Evolutionary conservation across 2,888 invertebrate genomes (phyloP).

Genomic region (Parnassius mnemosyne): DNA sequence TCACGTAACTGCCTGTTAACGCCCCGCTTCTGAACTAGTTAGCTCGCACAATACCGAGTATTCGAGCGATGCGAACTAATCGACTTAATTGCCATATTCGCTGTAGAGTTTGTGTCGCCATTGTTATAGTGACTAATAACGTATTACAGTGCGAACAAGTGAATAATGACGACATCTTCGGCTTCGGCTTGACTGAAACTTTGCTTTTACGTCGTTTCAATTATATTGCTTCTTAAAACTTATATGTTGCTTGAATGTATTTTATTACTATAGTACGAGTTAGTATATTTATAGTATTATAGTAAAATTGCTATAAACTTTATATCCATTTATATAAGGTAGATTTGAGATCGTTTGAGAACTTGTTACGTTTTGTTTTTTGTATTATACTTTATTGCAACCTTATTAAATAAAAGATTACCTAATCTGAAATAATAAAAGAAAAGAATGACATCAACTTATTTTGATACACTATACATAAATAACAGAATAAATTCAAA

Average conservation of each 20-base stretch:
- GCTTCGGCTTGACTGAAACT: neutral
- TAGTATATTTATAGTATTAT: too few species aligned
- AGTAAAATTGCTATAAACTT: too few species aligned
- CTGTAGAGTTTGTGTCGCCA: conserved; percentile 7
- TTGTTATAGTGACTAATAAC: conserved; percentile 1
- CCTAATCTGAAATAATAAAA: too few species aligned
- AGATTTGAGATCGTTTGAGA: too few species aligned
- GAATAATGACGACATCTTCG: conserved; percentile 8
- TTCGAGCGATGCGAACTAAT: conserved; percentile 24
- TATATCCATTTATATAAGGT: too few species aligned
- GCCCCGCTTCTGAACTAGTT: neutral
- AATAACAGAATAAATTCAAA: too few species aligned
- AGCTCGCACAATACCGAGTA: conserved; percentile 15
- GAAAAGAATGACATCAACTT: too few species aligned
- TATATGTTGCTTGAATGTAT: neutral
- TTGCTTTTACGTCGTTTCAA: conserved; percentile 11
- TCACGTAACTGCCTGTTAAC: neutral
- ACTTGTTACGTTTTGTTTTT: too few species aligned
- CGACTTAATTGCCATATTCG: conserved; percentile 19
- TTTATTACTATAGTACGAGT: too few species aligned
- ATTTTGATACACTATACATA: too few species aligned
- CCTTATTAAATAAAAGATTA: too few species aligned
- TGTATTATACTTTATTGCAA: too few species aligned
- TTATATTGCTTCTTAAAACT: conserved; percentile 9
- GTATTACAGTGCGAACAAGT: conserved; percentile 2